These are phyloP conservation scores for Eristalis intricaria DNA, from an alignment of 2,888 invertebrate genomes.

Conservation along the genomic window DNA sequence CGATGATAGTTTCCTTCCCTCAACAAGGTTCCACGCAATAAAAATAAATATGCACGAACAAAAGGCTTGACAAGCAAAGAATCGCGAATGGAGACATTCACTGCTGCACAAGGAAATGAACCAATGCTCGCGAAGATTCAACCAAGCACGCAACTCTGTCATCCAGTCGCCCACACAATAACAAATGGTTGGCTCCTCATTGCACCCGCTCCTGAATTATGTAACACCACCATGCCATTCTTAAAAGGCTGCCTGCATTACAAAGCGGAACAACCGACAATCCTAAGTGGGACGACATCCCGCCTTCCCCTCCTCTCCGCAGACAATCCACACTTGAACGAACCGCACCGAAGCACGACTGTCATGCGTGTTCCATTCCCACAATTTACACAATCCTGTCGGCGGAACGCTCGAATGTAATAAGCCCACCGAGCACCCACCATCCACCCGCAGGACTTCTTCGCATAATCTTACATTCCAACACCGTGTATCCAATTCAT, in stretches of 20 bases:
- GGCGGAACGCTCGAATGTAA: conserved; percentile 38
- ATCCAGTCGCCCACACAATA: not conserved
- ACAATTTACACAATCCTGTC: conserved; percentile 20
- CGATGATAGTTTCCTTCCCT: not conserved
- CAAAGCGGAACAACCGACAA: not conserved
- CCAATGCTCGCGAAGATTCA: not conserved
- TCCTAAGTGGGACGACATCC: not conserved
- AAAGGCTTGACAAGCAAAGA: not conserved
- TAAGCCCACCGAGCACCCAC: conserved; percentile 17
- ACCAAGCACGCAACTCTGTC: not conserved
- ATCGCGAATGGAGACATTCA: not conserved
- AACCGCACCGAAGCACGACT: conserved; percentile 2
- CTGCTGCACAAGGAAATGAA: not conserved
- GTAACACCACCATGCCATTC: not conserved
- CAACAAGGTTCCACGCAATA: not conserved
- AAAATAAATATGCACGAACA: not conserved
- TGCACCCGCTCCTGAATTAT: not conserved
- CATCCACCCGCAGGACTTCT: conserved; percentile 22
- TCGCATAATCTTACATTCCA: conserved; percentile 53
- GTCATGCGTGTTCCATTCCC: conserved; percentile 21
- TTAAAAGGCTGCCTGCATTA: not conserved
- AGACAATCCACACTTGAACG: not conserved
- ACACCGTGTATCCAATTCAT: conserved; percentile 55
- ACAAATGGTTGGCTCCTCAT: not conserved
- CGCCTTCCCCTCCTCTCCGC: not conserved